phyloP scores from a whole-genome alignment of 2,113 vertebrate genomes.

The Bubo scandiacus region DNA sequence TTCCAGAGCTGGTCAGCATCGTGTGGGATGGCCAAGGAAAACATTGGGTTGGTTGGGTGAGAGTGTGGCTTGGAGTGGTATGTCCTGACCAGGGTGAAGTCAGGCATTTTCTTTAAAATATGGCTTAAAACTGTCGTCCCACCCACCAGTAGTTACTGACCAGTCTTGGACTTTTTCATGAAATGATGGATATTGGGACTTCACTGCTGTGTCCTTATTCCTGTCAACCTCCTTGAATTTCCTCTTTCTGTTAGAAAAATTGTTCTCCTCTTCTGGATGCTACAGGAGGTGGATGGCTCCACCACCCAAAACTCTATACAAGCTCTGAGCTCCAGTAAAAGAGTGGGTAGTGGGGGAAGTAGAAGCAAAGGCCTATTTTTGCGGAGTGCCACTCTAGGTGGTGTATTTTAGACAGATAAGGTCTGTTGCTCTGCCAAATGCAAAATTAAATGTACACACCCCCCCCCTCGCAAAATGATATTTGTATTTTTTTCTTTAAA shows the following conservation, averaged over 20 bases:
- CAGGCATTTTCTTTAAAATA: neutral
- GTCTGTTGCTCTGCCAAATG: conserved; percentile 33
- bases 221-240: neutral
- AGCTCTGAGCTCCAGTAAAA: neutral
- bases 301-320: rapidly evolving
- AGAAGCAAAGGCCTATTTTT: conserved; percentile 13
- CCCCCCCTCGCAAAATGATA: neutral
- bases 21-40: neutral
- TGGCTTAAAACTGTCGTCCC: neutral
- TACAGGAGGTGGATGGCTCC: neutral
- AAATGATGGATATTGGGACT: neutral
- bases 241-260: neutral
- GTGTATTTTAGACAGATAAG: conserved; percentile 9
- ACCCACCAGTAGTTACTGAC: neutral
- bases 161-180: neutral
- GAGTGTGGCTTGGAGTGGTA: neutral
- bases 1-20: neutral
- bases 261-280: neutral
- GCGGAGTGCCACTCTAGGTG: neutral
- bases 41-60: neutral
- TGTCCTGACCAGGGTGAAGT: neutral
- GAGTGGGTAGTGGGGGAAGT: neutral
- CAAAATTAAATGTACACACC: neutral
- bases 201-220: neutral
- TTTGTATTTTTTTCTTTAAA: conserved; percentile 16